A percentile compares a stretch with the other conserved stretches of the same genome.
Evolutionary conservation across 1,140 invertebrate genomes (phyloP).

Genomic region (Globodera ellingtonae): DNA sequence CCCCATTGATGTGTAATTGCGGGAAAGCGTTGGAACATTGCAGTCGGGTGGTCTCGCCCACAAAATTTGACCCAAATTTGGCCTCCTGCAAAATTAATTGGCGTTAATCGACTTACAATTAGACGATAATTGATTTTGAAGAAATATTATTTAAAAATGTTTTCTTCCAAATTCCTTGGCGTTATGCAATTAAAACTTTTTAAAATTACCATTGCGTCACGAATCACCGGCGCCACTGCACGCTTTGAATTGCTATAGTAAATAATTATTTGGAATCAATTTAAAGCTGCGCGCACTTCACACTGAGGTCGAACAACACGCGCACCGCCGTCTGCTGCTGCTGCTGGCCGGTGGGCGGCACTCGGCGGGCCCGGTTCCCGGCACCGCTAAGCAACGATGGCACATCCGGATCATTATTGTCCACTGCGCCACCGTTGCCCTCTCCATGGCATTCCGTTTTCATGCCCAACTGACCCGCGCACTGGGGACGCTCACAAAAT

Average conservation of each 20-base stretch:
- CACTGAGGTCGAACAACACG: not conserved
- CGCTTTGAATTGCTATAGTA: not conserved
- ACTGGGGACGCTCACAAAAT: conserved; percentile 18
- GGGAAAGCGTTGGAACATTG: conserved; percentile 9
- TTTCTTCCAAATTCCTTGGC: not conserved
- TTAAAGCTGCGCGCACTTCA: not conserved
- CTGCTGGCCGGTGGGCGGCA: not conserved
- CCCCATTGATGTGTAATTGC: conserved; percentile 6
- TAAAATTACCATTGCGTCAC: conserved; percentile 1
- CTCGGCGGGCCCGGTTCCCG: not conserved
- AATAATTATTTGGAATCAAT: not conserved
- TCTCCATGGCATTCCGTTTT: conserved; percentile 11
- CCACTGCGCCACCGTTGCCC: not conserved
- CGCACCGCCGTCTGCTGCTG: not conserved
- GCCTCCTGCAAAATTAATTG: not conserved
- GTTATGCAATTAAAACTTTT: not conserved
- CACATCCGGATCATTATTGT: not conserved
- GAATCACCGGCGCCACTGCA: not conserved
- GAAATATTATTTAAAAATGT: not conserved
- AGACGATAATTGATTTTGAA: too few relatives aligned
- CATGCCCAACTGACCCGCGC: conserved; percentile 27
- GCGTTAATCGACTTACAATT: too few relatives aligned
- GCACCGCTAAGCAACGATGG: not conserved
- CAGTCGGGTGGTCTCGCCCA: conserved; percentile 9
- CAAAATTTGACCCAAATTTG: conserved; percentile 6